A percentile compares a stretch with the other conserved stretches of the same genome.
phyloP scores from a whole-genome alignment of 92 coral and sea anemone species.

The Zoanthus sansibaricus region DNA sequence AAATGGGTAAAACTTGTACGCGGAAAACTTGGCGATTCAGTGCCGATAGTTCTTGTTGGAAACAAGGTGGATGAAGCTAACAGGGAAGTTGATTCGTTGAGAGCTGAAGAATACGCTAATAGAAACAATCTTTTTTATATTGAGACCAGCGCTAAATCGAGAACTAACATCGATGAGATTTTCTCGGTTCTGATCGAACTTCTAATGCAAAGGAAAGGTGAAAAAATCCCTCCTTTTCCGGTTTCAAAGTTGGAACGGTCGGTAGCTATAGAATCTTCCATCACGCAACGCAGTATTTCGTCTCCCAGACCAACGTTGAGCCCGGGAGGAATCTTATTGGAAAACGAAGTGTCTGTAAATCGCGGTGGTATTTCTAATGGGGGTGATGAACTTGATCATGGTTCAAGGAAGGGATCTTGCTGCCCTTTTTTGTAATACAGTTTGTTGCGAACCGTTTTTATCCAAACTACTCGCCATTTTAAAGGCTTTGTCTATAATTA shows the following conservation, averaged over 20 bases:
- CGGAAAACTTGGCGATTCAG: constrained; percentile 34
- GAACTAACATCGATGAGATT: constrained; percentile 78
- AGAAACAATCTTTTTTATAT: constrained; percentile 67
- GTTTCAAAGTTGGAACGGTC: not conserved
- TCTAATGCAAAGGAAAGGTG: constrained; percentile 56
- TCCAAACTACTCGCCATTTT: not conserved
- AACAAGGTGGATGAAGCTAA: constrained; percentile 63
- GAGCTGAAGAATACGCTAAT: constrained; percentile 58
- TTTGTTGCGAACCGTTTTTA: not conserved
- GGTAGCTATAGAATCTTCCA: not conserved
- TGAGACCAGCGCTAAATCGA: constrained; percentile 81
- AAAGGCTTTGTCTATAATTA: not conserved
- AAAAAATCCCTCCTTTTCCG: constrained; percentile 1
- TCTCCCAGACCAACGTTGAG: constrained; percentile 20
- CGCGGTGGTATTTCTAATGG: not conserved
- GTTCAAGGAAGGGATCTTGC: not conserved
- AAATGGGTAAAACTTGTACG: constrained; percentile 70
- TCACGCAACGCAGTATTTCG: constrained; percentile 6
- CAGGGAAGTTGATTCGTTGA: constrained; percentile 53
- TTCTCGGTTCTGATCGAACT: constrained; percentile 72
- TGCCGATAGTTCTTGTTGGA: constrained; percentile 68
- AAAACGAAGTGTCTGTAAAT: not conserved
- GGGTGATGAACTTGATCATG: not conserved
- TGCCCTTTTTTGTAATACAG: not conserved
- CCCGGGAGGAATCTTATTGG: constrained; percentile 30